Conservation (phyloP, 2,797 vertebrate species). For the Helostoma temminkii region DNA sequence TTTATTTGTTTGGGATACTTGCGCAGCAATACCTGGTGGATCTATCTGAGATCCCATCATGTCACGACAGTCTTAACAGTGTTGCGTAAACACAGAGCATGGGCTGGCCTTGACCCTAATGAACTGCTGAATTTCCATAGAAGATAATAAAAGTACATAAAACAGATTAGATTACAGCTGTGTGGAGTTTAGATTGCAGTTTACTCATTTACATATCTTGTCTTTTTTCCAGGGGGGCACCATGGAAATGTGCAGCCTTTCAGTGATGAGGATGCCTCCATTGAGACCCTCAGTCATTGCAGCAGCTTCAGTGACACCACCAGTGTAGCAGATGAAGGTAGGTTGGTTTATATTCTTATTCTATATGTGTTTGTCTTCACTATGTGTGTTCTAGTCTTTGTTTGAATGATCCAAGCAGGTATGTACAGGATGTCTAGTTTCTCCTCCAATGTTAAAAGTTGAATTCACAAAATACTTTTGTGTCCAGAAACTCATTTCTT, state of each 20-base stretch:
- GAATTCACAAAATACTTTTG: neutral
- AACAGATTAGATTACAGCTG: constrained; percentile 65
- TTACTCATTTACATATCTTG: neutral
- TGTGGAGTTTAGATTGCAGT: constrained; percentile 30
- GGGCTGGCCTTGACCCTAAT: constrained; percentile 32
- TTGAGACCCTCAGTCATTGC: constrained; percentile 98
- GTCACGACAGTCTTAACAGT: constrained; percentile 14
- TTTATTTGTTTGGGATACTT: neutral
- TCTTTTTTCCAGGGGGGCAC: constrained; percentile 85
- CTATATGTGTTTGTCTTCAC: neutral
- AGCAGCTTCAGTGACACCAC: constrained; percentile 94
- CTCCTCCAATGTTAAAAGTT: neutral
- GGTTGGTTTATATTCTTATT: constrained; percentile 5
- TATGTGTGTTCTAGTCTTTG: neutral
- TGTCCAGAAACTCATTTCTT: neutral
- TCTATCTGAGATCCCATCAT: neutral
- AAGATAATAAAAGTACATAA: constrained; percentile 15
- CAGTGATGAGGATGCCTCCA: constrained; percentile 97
- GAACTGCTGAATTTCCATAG: constrained; percentile 10
- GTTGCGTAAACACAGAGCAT: constrained; percentile 32
- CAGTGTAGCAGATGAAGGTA: constrained; percentile 95
- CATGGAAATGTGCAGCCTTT: constrained; percentile 93
- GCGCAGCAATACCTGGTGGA: neutral
- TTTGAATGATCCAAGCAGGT: neutral
- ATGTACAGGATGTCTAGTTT: neutral